These are phyloP conservation scores for Edolisoma coerulescens DNA, from an alignment of 2,113 vertebrate genomes.

Conservation along the genomic window DNA sequence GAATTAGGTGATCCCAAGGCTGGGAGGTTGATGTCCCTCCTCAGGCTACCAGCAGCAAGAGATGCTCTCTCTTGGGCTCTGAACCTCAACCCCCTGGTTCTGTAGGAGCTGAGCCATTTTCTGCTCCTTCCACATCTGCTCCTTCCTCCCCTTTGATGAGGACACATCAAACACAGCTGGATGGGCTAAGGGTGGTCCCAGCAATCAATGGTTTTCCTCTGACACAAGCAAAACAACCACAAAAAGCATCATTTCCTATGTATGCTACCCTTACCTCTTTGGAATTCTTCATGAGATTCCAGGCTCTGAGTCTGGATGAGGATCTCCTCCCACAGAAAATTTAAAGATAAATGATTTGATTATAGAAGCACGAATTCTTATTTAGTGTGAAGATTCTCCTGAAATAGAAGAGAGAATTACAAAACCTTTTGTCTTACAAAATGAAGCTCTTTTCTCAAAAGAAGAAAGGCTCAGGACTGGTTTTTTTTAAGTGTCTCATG, in stretches of 20 bases:
- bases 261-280: neutral
- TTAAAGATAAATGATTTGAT: constrained; percentile 16
- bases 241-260: neutral
- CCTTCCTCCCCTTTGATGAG: neutral
- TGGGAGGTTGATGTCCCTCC: neutral
- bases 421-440: constrained; percentile 31
- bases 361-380: constrained; percentile 18
- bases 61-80: neutral
- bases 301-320: constrained; percentile 15
- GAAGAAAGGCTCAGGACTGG: neutral
- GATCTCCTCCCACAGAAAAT: constrained; percentile 44
- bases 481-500: neutral
- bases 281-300: neutral
- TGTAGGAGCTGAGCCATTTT: neutral
- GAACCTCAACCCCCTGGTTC: neutral
- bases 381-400: constrained; percentile 18
- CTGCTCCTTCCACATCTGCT: neutral
- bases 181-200: neutral
- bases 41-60: accelerated
- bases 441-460: neutral
- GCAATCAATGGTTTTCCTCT: neutral
- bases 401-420: constrained; percentile 37
- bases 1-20: neutral
- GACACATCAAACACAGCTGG: neutral
- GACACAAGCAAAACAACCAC: neutral